These are phyloP conservation scores for Eupithecia dodoneata DNA, from an alignment of 2,888 invertebrate genomes.

Conservation along the genomic window DNA sequence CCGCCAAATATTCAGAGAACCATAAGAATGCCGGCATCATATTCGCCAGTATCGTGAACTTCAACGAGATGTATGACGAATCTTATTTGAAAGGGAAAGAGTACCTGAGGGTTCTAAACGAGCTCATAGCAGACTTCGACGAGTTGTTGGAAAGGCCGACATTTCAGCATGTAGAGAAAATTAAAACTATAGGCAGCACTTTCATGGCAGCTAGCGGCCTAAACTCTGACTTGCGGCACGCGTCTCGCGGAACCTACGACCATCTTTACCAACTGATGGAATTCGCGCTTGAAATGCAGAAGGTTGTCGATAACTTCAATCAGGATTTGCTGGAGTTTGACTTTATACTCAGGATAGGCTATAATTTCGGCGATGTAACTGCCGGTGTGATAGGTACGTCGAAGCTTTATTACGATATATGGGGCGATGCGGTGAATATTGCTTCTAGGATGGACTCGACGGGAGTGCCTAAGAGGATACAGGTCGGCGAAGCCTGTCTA, in stretches of 20 bases:
- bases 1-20: conserved; percentile 97
- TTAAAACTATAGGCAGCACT: conserved; percentile 98
- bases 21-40: conserved; percentile 96
- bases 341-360: conserved; percentile 93
- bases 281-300: conserved; percentile 96
- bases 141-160: conserved; percentile 92
- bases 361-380: conserved; percentile 97
- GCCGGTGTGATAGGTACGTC: conserved; percentile 98
- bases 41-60: conserved; percentile 98
- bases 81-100: conserved; percentile 97
- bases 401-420: conserved; percentile 98
- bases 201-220: conserved; percentile 99
- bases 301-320: conserved; percentile 94
- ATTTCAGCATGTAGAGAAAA: conserved; percentile 96
- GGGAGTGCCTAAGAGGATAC: conserved; percentile 93
- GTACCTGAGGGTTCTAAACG: conserved; percentile 96
- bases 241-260: conserved; percentile 88
- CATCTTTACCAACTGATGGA: conserved; percentile 96
- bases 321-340: conserved; percentile 95
- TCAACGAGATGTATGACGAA: conserved; percentile 99
- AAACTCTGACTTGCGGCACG: conserved; percentile 90
- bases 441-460: conserved; percentile 99
- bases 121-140: conserved; percentile 98
- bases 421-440: conserved; percentile 99
- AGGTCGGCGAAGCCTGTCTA: conserved; percentile 91